Base-by-base conservation (phyloP, 2,797 vertebrate species). In the Xiphorhynchus erythropygius region DNA sequence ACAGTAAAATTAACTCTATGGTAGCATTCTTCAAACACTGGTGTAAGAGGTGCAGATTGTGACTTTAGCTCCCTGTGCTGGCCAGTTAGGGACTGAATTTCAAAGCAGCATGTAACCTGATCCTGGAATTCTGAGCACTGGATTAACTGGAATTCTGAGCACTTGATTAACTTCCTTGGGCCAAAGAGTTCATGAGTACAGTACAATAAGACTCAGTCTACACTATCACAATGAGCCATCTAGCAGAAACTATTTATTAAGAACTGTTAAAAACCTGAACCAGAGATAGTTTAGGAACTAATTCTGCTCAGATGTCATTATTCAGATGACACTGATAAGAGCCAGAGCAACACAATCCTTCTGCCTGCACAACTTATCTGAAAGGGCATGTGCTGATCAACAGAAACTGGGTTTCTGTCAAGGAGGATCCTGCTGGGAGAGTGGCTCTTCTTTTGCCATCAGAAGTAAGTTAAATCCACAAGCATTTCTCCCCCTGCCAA, bases 1-100 rank as follows among this genome's bases (percentile, higher is more conserved):
- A 63, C 28, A 84, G 94, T 49, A 93, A 92, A 96, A 78, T 96
- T 78, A 94, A 87, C 68, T 62, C 59, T 50, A 0, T 46, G 67
- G 70, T 76, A 41, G 67, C 65, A 47, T 91, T 87, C 82, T 87
- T 95, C 50, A 59, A 71, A 50, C 46, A 30, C 18, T 15, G 41
- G 15, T 64, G 35, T 44, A 69, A 46, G 69, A 86, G n/a, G 47
- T 24, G 50, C n/a, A 46, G 63, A n/a, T 50, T 71, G 67, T 59
- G 33, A 60, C 10, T 78, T 44, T 4, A 37, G 42, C 35, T 62
- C 32, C n/a, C 55, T 33, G 32, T 24, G 35, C 59, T 64, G 65
- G 44, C 13, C 32, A 50, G 17, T 6, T 27, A 25, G 49, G 60
- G 62, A 35, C 69, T 39, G 35, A 35, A 77, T 83, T 74, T 87